Evolutionary conservation across 1,140 invertebrate genomes (phyloP).

Genomic region (Triops cancriformis): DNA sequence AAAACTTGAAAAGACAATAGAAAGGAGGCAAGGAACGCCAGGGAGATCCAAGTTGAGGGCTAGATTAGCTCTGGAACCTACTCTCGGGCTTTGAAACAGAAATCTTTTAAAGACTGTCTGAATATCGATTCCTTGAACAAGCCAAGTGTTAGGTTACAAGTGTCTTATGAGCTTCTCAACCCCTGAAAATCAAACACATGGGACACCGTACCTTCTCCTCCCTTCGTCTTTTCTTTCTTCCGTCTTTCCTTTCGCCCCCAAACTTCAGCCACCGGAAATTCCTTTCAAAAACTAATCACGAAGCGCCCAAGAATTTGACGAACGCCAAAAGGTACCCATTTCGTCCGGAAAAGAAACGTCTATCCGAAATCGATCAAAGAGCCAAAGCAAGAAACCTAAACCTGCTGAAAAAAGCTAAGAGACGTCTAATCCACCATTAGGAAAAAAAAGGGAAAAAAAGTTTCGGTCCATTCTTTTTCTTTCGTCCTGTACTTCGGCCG

Average conservation of each 20-base stretch:
- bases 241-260: no score
- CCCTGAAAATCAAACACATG: not conserved
- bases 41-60: no score
- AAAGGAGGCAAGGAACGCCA: no score
- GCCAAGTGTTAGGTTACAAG: not conserved
- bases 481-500: not conserved
- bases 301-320: not conserved
- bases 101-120: not conserved
- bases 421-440: not conserved
- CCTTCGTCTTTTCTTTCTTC: not conserved
- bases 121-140: not conserved
- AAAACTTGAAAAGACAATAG: no score
- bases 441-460: not conserved
- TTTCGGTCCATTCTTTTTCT: not conserved
- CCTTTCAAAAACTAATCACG: not conserved
- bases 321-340: no score
- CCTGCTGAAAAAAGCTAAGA: not conserved
- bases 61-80: no score
- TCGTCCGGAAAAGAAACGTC: not conserved
- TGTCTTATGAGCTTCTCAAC: not conserved
- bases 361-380: not conserved
- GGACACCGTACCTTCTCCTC: not conserved
- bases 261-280: not conserved
- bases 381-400: not conserved
- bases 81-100: not conserved